Evolutionary conservation across 2,797 vertebrate species (phyloP).

Genomic region (Epinephelus awoara): DNA sequence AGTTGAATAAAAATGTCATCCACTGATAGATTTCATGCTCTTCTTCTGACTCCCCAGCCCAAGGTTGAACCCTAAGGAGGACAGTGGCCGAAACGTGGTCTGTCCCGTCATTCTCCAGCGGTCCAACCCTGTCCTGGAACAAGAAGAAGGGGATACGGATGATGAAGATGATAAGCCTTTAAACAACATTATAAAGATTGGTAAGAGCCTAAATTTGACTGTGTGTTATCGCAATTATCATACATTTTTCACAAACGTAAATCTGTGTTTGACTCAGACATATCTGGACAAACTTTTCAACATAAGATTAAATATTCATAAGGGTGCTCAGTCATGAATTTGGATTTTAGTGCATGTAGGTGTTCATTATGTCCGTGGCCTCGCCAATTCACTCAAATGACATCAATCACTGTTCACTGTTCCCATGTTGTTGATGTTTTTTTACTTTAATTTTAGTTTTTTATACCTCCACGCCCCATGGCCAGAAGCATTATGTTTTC

Average conservation of each 20-base stretch:
- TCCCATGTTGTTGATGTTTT: no score
- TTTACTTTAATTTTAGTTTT: no score
- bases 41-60: constrained; percentile 2
- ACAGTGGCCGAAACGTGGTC: not conserved
- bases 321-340: not conserved
- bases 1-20: not conserved
- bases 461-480: no score
- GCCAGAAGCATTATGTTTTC: no score
- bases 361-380: no score
- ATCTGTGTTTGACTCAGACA: not conserved
- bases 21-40: not conserved
- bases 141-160: not conserved
- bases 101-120: constrained; percentile 3
- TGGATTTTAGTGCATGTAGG: not conserved
- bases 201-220: not conserved
- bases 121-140: not conserved
- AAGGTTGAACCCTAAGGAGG: not conserved
- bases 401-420: no score
- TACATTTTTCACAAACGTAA: not conserved
- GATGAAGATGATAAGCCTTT: not conserved
- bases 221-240: no score
- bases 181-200: constrained; percentile 5
- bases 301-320: not conserved
- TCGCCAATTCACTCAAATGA: no score
- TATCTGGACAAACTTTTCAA: not conserved